These are phyloP conservation scores for Euborellia annulipes DNA, from an alignment of 1,140 invertebrate genomes.

Conservation along the genomic window DNA sequence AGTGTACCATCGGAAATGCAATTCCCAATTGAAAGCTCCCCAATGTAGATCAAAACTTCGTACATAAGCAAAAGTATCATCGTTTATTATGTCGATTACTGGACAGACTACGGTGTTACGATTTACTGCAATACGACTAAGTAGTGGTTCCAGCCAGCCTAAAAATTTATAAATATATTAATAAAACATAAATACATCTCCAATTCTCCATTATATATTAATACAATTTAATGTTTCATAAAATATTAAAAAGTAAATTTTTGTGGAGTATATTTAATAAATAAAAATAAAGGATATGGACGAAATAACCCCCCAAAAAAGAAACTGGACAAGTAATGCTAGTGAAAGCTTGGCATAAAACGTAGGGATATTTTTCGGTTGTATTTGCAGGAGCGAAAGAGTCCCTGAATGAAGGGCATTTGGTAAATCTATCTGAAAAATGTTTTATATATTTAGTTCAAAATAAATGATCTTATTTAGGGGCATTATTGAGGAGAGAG, in stretches of 20 bases:
- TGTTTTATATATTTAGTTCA: too few species aligned
- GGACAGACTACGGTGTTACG: constrained; percentile 71
- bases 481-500: too few species aligned
- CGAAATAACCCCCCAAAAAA: too few species aligned
- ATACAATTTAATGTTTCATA: neutral
- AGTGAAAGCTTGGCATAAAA: too few species aligned
- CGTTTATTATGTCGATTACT: constrained; percentile 89
- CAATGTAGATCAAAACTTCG: constrained; percentile 83
- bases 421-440: too few species aligned
- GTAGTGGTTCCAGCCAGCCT: constrained; percentile 80
- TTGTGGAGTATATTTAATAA: neutral
- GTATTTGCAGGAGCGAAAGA: too few species aligned
- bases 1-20: constrained; percentile 65
- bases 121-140: constrained; percentile 57
- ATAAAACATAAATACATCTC: too few species aligned
- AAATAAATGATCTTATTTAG: too few species aligned
- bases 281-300: neutral
- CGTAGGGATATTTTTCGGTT: too few species aligned
- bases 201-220: too few species aligned
- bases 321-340: too few species aligned
- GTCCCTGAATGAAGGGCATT: too few species aligned
- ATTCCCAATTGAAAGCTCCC: constrained; percentile 95
- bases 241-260: neutral
- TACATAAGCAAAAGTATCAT: constrained; percentile 81
- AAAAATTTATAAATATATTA: neutral